phyloP scores from a whole-genome alignment of 2,888 invertebrate species.

The Eulithis testata region DNA sequence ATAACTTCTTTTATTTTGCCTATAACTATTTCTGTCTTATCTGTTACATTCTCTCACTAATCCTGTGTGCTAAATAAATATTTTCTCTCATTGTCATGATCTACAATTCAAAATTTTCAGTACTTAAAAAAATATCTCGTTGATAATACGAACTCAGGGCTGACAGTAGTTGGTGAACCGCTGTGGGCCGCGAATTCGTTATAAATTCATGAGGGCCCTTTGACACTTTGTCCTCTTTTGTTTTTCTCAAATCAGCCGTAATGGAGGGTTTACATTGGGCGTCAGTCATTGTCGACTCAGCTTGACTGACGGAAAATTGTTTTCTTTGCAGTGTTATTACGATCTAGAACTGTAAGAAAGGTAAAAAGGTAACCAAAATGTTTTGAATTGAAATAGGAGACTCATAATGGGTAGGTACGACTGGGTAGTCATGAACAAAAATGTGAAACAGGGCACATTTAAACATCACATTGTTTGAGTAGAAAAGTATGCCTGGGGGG shows the following conservation, averaged over 20 bases:
- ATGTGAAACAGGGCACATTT: too few relatives aligned
- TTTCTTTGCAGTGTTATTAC: neutral
- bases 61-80: too few relatives aligned
- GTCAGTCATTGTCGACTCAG: constrained; percentile 4
- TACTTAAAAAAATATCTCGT: neutral
- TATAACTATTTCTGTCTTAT: too few relatives aligned
- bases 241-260: constrained; percentile 58
- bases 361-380: neutral
- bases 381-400: too few relatives aligned
- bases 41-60: too few relatives aligned
- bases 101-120: too few relatives aligned
- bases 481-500: too few relatives aligned
- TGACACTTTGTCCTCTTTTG: constrained; percentile 49
- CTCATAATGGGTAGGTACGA: too few relatives aligned
- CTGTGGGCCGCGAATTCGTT: constrained; percentile 50
- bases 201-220: constrained; percentile 63
- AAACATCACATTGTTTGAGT: too few relatives aligned
- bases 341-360: neutral
- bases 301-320: constrained; percentile 4
- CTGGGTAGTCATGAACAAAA: too few relatives aligned
- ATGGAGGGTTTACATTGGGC: constrained; percentile 33
- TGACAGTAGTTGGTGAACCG: constrained; percentile 24
- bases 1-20: too few relatives aligned
- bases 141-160: constrained; percentile 14
- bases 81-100: too few relatives aligned